Percentiles rank a stretch among this genome's conserved stretches.
phyloP scores from a whole-genome alignment of 1,140 invertebrate genomes.

The Aphis gossypii region DNA sequence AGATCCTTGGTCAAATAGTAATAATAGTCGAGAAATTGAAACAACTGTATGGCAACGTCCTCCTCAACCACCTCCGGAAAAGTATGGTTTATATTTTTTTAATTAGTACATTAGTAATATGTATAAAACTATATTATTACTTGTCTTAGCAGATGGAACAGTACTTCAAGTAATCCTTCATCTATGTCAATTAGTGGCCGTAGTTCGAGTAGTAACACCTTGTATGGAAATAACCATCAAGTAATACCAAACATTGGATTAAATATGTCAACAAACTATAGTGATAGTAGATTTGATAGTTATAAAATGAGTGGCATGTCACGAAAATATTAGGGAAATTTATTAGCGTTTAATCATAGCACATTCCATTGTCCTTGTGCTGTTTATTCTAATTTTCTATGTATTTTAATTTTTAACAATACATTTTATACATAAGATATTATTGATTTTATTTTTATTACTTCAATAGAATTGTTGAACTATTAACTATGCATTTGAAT shows the following conservation, averaged over 20 bases:
- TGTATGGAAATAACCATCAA: conserved; percentile 53
- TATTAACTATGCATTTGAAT: neutral
- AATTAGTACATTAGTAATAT: neutral
- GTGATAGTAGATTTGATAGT: conserved; percentile 49
- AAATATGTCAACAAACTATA: conserved; percentile 50
- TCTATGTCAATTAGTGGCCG: conserved; percentile 53
- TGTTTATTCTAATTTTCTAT: neutral
- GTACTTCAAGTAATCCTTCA: conserved; percentile 44
- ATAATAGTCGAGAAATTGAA: conserved; percentile 49
- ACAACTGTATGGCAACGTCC: conserved; percentile 55
- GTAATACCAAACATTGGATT: conserved; percentile 50
- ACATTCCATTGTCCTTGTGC: conserved; percentile 16
- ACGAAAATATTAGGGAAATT: conserved; percentile 38
- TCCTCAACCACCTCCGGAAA: conserved; percentile 48
- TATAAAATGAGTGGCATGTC: conserved; percentile 54
- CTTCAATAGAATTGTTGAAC: neutral
- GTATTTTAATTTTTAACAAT: neutral
- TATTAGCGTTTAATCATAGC: neutral
- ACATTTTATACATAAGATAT: neutral
- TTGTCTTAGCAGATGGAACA: conserved; percentile 44
- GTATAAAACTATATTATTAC: neutral
- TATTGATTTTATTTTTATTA: neutral
- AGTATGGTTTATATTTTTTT: conserved; percentile 12
- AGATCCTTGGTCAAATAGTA: conserved; percentile 45
- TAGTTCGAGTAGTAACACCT: conserved; percentile 30